phyloP scores from a whole-genome alignment of 2,888 invertebrate species.

The Xanthorhoe designata region DNA sequence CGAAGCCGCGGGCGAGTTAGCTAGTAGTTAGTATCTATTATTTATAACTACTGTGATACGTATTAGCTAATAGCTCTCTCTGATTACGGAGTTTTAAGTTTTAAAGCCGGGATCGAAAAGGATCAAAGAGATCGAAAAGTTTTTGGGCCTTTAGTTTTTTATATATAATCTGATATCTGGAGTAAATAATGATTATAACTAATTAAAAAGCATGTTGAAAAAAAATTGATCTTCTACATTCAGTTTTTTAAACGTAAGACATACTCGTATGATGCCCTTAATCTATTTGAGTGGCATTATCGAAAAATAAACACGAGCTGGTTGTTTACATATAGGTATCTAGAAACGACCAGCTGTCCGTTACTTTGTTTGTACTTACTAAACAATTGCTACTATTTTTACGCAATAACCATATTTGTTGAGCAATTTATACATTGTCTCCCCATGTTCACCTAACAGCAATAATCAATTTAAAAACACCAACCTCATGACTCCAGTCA shows the following conservation, averaged over 20 bases:
- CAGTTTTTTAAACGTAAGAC: background rate
- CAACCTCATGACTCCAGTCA: slow-evolving; percentile 78
- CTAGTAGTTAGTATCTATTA: no score
- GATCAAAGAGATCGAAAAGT: no score
- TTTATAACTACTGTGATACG: no score
- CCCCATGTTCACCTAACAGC: no score
- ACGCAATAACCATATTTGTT: background rate
- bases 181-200: no score
- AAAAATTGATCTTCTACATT: background rate
- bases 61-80: no score
- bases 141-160: no score
- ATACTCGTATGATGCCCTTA: background rate
- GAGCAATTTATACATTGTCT: background rate
- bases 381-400: background rate
- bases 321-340: slow-evolving; percentile 1
- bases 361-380: background rate
- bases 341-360: background rate
- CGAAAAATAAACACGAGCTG: background rate
- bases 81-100: no score
- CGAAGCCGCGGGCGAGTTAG: no score
- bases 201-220: no score
- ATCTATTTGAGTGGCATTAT: slow-evolving; percentile 1
- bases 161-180: no score
- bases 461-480: background rate
- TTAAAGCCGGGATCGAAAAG: no score